Base-by-base conservation (phyloP, 2,888 invertebrate genomes). In the Lasioglossum vierecki region DNA sequence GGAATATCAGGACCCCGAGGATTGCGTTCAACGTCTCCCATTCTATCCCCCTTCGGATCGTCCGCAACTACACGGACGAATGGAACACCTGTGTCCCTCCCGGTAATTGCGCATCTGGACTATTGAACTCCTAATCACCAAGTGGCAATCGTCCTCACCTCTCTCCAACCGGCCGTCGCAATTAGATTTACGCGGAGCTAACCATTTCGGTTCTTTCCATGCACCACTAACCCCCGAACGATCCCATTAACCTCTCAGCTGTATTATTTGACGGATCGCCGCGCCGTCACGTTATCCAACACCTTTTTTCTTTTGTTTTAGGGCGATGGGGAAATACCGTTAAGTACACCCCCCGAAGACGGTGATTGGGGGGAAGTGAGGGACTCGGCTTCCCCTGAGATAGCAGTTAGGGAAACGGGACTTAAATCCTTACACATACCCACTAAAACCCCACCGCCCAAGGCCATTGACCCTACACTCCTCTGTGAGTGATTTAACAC, bases 71-170 rank as follows among this genome's bases (percentile, higher is more conserved):
- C 72, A 73, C 80, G 76, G 44, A 75, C 70, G 41, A 76, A 76
- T 68, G 15, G 70, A 71, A 60, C 76, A 85, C 75, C 84, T 76
- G 79, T 86, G 88, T 84, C 82, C 82, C 63, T 85, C 79, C 79
- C 82, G 82, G 90, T 92, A 93, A 93, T 93, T 92, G 89, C 90
- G 76, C 78, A 89, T 82, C 88, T 85, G 85, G 89, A 84, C 91
- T 90, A 92, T 92, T 92, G 92, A 91, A 89, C 89, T 89, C 86
- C 92, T 92, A 93, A 93, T 92, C 92, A 92, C 88, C 73, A 91
- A 89, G 89, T 90, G 93, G 91, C 93, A 92, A 91, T 88, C 89
- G 88, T 88, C 85, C 46, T 71, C 49, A 30, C 15, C 71, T 68
- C 71, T 68, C 46, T 78, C 39, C 44, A 0, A 68, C 9, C 66